Evolutionary conservation across 2,797 vertebrate species (phyloP).

Genomic region (Propithecus deckenii): DNA sequence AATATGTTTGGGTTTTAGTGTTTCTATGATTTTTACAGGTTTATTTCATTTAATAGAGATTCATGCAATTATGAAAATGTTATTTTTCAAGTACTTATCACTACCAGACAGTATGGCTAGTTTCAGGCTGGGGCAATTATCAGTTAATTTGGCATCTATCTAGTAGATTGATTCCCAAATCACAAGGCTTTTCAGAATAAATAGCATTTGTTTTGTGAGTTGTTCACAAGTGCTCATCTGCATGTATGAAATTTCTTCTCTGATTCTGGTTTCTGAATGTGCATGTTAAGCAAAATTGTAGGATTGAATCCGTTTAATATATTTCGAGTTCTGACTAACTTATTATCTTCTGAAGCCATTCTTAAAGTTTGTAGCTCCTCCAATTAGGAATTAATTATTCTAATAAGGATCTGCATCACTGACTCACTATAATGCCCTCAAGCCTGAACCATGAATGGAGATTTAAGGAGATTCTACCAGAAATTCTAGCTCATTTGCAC

Average conservation of each 20-base stretch:
- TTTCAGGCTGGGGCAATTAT: conserved; percentile 57
- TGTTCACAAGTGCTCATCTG: conserved; percentile 45
- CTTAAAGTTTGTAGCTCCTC: background rate
- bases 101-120: conserved; percentile 61
- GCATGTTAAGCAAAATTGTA: conserved; percentile 33
- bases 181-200: conserved; percentile 62
- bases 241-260: conserved; percentile 74
- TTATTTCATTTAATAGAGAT: conserved; percentile 66
- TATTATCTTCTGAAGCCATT: background rate
- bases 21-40: conserved; percentile 49
- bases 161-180: conserved; percentile 54
- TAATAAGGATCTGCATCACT: background rate
- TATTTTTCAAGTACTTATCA: conserved; percentile 62
- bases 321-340: conserved; percentile 10
- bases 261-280: conserved; percentile 63
- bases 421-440: background rate
- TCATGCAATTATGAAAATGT: conserved; percentile 67
- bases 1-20: conserved; percentile 15
- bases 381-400: background rate
- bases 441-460: background rate
- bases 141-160: conserved; percentile 71
- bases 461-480: background rate
- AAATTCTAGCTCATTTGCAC: background rate
- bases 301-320: background rate
- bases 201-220: conserved; percentile 66